A percentile compares a stretch with the other conserved stretches of the same genome.
These are phyloP conservation scores for Andrena dorsata DNA, from an alignment of 2,888 invertebrate genomes.

Conservation along the genomic window DNA sequence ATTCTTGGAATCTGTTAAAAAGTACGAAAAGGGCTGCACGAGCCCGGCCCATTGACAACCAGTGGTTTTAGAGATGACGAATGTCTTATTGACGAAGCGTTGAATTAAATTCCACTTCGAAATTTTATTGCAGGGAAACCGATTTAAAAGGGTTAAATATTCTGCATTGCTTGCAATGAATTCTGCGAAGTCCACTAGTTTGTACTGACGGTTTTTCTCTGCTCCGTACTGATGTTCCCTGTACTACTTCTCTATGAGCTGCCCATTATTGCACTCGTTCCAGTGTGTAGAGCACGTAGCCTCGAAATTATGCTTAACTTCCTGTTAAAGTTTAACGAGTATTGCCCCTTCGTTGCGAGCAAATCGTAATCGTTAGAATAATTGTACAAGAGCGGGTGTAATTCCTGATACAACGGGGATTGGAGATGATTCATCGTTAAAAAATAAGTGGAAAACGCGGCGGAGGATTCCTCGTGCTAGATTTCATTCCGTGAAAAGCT, in stretches of 20 bases:
- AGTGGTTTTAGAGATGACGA: not conserved
- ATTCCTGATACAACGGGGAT: not conserved
- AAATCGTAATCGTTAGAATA: not conserved
- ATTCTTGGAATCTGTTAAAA: not conserved
- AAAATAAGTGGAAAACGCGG: constrained; percentile 3
- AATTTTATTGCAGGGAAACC: not conserved
- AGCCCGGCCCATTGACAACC: not conserved
- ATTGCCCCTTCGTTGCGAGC: not conserved
- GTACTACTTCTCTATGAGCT: not conserved
- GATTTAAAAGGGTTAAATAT: not conserved
- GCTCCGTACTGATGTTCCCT: not conserved
- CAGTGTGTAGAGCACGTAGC: not conserved
- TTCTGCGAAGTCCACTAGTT: not conserved
- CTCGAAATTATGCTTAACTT: constrained; percentile 3
- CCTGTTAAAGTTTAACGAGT: constrained; percentile 2
- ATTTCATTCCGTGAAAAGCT: not conserved
- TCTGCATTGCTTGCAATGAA: not conserved
- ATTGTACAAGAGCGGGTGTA: not conserved
- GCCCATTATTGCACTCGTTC: not conserved
- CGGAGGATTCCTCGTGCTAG: not conserved
- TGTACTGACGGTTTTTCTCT: not conserved
- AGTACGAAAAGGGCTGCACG: not conserved
- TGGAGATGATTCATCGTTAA: not conserved
- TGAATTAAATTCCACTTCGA: not conserved
- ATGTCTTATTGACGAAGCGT: not conserved